These are phyloP conservation scores for Tetrax tetrax DNA, from an alignment of 2,113 vertebrate genomes.

Conservation along the genomic window DNA sequence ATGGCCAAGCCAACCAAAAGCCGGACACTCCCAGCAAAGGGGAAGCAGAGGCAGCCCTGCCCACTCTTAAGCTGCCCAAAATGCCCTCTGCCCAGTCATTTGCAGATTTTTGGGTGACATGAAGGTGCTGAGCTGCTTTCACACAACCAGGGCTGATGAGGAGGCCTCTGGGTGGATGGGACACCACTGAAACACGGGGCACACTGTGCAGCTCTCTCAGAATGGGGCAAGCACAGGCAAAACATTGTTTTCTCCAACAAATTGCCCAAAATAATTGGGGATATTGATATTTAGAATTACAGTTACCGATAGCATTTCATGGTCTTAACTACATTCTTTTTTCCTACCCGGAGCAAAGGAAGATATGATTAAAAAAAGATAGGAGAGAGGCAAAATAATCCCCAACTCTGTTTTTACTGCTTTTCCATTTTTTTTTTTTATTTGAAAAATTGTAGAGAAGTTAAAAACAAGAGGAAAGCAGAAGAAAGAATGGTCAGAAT, in stretches of 20 bases:
- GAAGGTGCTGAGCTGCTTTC: background rate
- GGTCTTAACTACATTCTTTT: background rate
- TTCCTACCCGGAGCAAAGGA: background rate
- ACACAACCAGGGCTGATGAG: background rate
- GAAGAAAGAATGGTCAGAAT: background rate
- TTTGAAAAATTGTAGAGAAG: background rate
- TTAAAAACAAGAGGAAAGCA: background rate
- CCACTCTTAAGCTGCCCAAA: rapidly evolving
- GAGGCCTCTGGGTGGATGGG: background rate
- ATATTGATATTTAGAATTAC: background rate
- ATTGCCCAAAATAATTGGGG: background rate
- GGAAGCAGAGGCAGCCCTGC: background rate
- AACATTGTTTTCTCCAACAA: background rate
- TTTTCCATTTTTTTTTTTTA: background rate
- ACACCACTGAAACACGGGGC: background rate
- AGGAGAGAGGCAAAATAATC: background rate
- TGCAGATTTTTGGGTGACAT: rapidly evolving
- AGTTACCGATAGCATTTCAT: background rate
- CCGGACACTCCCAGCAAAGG: rapidly evolving
- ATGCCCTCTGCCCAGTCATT: rapidly evolving
- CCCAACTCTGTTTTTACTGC: background rate
- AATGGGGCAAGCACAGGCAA: background rate
- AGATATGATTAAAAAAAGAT: background rate
- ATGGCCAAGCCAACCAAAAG: background rate
- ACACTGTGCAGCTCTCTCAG: background rate